phyloP scores from a whole-genome alignment of 2,113 vertebrate genomes.

The Tenrec ecaudatus region DNA sequence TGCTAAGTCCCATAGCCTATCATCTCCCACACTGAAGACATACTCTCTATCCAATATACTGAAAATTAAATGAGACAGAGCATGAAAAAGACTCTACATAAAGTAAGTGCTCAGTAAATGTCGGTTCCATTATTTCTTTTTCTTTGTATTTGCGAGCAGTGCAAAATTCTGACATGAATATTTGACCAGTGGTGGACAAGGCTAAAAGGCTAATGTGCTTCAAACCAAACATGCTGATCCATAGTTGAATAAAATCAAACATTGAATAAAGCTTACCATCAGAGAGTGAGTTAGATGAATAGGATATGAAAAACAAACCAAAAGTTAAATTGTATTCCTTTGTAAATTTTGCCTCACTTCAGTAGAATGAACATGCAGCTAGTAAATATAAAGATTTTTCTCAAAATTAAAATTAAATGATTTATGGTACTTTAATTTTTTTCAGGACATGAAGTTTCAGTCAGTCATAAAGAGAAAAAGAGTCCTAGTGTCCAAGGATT shows the following conservation, averaged over 20 bases:
- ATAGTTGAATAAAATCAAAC: background rate
- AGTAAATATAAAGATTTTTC: background rate
- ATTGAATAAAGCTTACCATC: background rate
- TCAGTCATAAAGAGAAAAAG: slow-evolving; percentile 4
- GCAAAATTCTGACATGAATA: slow-evolving; percentile 1
- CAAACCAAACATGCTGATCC: background rate
- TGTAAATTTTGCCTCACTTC: background rate
- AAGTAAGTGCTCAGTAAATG: background rate
- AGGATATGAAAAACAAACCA: background rate
- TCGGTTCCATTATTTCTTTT: background rate
- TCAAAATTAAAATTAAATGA: slow-evolving; percentile 29
- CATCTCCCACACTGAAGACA: background rate
- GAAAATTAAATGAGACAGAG: background rate
- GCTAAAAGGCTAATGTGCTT: background rate
- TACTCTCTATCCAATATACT: background rate
- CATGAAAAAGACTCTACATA: background rate
- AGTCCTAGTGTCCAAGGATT: background rate
- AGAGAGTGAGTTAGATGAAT: background rate
- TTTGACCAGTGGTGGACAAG: background rate
- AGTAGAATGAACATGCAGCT: background rate
- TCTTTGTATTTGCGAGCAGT: background rate
- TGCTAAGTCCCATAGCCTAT: background rate
- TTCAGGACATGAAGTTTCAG: background rate
- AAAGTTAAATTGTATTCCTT: background rate
- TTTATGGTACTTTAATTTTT: slow-evolving; percentile 7